Conservation (phyloP, 1,140 invertebrate genomes). For the Bombus ignitus region DNA sequence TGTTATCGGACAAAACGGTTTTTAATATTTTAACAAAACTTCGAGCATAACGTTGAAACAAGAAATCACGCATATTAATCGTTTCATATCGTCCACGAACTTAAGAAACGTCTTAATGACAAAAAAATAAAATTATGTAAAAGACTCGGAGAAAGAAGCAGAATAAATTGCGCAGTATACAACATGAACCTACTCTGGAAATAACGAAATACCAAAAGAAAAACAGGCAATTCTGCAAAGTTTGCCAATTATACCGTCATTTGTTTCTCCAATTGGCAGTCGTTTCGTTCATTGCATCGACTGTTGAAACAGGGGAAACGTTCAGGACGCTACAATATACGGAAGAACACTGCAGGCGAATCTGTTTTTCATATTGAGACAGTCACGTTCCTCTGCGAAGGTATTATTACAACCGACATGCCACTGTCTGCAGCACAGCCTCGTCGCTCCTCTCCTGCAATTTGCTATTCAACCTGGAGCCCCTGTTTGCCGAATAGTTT, state of each 20-base stretch:
- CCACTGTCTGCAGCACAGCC: background rate
- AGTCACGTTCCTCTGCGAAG: background rate
- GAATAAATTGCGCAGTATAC: no score
- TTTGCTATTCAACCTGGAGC: slow-evolving; percentile 26
- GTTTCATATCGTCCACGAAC: no score
- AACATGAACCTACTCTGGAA: no score
- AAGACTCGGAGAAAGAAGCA: no score
- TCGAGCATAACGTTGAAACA: no score
- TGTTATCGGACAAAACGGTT: no score
- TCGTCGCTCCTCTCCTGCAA: slow-evolving; percentile 3
- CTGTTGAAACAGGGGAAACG: background rate
- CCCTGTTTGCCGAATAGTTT: slow-evolving; percentile 43
- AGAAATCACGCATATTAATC: no score
- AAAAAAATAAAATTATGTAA: no score
- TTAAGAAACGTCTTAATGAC: no score
- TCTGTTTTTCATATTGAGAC: slow-evolving; percentile 5
- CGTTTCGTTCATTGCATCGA: background rate
- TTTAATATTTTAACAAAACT: no score
- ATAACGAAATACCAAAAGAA: background rate
- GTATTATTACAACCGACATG: slow-evolving; percentile 5
- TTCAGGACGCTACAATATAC: no score
- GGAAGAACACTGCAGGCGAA: background rate
- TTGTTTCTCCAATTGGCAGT: background rate
- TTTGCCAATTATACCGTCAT: background rate
- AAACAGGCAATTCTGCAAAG: background rate